Evolutionary conservation across 2,113 vertebrate genomes (phyloP), one percentile per base, ranked within the genome.

Genomic region (Chaetodon auriga): DNA sequence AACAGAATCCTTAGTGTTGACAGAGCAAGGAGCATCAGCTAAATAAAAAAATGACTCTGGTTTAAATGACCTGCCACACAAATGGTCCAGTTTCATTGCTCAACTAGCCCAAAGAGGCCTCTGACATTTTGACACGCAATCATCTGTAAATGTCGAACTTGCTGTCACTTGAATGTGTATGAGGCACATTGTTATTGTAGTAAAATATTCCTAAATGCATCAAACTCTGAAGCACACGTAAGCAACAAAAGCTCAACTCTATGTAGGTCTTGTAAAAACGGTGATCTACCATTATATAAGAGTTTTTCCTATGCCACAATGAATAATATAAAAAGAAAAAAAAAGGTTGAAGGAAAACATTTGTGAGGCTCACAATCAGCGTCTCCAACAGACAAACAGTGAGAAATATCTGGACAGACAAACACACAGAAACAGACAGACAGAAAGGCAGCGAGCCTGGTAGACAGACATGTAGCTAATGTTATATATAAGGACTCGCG

Each of bases 401-500:
- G 15, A 74, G 43, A 83, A 62, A 41, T 63, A 54, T 62, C 6
- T 19, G 43, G 48, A 78, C 61, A 76, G 63, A 84, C 68, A 74
- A 66, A 76, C 63, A 70, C 25, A 48, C 43, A 75, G 64, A 54
- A 75, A 65, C 45, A 66, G 25, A 53, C 51, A 75, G 64, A 73
- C 53, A 86, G 74, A 84, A 63, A 82, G 46, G 30, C 75, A 75
- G 85, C 74, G 19, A 64, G 43, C 18, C 84, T 48, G 65, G 49
- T 38, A 49, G 83, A 92, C 63, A 84, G 86, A 90, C 80, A 92
- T 81, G 78, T 78, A 92, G 78, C 80, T 93, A 90, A 92, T 92
- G 87, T 93, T 93, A 90, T 91, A 93, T 90, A 91, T 90, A 92
- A 90, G 83, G 72, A 90, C 86, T 93, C 89, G 13, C 45, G 10